Conservation (phyloP, 1,140 invertebrate species). For the Bombyx mori region DNA sequence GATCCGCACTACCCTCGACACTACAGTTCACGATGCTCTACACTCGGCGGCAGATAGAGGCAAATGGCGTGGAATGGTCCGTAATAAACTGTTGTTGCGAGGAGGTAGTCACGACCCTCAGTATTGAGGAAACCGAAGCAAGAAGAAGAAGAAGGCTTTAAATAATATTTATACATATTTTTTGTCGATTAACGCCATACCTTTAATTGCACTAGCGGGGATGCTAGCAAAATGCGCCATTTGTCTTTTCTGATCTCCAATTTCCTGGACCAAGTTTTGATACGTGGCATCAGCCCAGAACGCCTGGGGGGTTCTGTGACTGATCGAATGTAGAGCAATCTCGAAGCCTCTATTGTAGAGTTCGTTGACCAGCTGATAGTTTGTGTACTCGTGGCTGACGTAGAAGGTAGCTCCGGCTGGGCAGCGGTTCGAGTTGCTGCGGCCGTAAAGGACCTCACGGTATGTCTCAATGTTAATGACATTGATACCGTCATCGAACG, state of each 20-base stretch:
- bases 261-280: constrained; percentile 69
- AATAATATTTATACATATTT: too few relatives aligned
- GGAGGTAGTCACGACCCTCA: too few relatives aligned
- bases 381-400: constrained; percentile 79
- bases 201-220: constrained; percentile 62
- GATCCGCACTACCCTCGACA: too few relatives aligned
- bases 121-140: too few relatives aligned
- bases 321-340: constrained; percentile 77
- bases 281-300: constrained; percentile 70
- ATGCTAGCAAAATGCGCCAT: constrained; percentile 73
- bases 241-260: constrained; percentile 71
- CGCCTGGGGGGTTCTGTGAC: constrained; percentile 58
- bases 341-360: constrained; percentile 77
- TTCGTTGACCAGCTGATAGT: constrained; percentile 76
- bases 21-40: too few relatives aligned
- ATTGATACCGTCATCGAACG: constrained; percentile 80
- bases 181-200: constrained; percentile 20
- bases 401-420: constrained; percentile 76
- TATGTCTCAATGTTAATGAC: constrained; percentile 77
- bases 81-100: too few relatives aligned
- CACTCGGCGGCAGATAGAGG: too few relatives aligned
- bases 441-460: constrained; percentile 71
- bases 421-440: constrained; percentile 77
- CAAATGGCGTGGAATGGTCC: too few relatives aligned
- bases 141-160: too few relatives aligned